Percentiles rank a stretch among this genome's conserved stretches.
phyloP scores from a whole-genome alignment of 2,888 invertebrate species.

The Steinernema hermaphroditum region DNA sequence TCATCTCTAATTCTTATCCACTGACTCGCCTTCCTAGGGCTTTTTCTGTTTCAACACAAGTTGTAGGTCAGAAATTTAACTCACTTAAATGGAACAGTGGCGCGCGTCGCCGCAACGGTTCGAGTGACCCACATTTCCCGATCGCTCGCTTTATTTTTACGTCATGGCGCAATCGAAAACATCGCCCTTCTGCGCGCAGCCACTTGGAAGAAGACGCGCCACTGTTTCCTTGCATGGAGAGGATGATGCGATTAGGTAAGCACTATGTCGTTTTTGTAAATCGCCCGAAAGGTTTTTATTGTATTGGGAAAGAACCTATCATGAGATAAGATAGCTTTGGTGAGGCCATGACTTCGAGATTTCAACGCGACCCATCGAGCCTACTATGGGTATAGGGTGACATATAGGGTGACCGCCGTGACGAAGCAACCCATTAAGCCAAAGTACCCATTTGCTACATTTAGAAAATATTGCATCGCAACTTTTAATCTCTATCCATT shows the following conservation, averaged over 20 bases:
- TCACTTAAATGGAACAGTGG: not conserved
- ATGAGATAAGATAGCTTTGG: too few relatives aligned
- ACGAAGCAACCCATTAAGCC: too few relatives aligned
- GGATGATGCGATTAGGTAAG: constrained; percentile 22
- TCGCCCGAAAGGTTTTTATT: too few relatives aligned
- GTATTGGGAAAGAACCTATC: not conserved
- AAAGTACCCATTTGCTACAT: too few relatives aligned
- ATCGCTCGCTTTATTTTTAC: not conserved
- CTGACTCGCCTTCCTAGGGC: not conserved
- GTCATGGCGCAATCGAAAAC: constrained; percentile 10
- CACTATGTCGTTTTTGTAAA: too few relatives aligned
- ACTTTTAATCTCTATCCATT: too few relatives aligned
- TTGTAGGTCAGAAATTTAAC: constrained; percentile 9
- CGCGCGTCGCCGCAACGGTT: constrained; percentile 8
- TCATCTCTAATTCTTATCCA: too few relatives aligned
- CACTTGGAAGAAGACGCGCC: not conserved
- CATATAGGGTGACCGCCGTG: too few relatives aligned
- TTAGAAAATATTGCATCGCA: too few relatives aligned
- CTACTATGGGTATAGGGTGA: too few relatives aligned
- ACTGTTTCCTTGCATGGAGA: not conserved
- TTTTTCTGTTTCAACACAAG: constrained; percentile 1
- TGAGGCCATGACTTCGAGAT: too few relatives aligned
- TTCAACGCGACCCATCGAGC: too few relatives aligned
- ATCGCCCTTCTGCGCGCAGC: not conserved
- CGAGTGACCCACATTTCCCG: not conserved